Evolutionary conservation across 2,888 invertebrate species (phyloP), one percentile per base, ranked within the genome.

Genomic region (Chrysopilus asiliformis): DNA sequence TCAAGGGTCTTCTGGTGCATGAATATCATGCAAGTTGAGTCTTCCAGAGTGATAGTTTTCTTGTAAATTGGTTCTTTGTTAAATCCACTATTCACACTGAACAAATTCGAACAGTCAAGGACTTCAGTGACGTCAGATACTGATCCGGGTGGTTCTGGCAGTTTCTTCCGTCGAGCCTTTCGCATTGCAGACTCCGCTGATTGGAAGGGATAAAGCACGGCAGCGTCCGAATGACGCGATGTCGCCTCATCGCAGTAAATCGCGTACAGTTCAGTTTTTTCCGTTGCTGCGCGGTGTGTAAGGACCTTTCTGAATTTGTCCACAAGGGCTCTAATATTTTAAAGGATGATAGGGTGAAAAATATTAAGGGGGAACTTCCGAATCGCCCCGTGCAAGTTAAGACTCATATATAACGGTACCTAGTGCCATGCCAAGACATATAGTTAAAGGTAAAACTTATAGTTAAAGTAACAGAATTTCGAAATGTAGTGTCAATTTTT

Each of bases 201-300:
- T 2, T 40, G 41, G 31, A 50, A 52, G 6, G 50, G 47, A 36
- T 52, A 52, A 2, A 52, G 38, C 10, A 52, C 36, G 1, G 50
- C 48, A 1, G 52, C 52, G 34, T 52, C 52, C 9, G 48, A 44
- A 44, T 51, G 49, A 3, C 49, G 45, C 19, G 44, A 44, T 5
- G 48, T 48, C 3, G 51, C 51, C 32, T 51, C 51, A 39, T 51
- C 51, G 40, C 47, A 51, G 28, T 50, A 51, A 14, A 51, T 51
- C 5, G 45, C 42, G 33, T 49, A 47, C 5, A 51, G 37, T 31
- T 50, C 50, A 4, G 43, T 45, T 9, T 44, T 46, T 34, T 50
- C 49, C 6, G 44, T 43, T 1, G 47, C 43, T 1, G 50, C 48
- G 2, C 51, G 45, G 26, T 48, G 45, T 0, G 52, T 52, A 2